A percentile compares a stretch with the other conserved stretches of the same genome.
phyloP scores from a whole-genome alignment of 2,888 invertebrate species.

The Mythimna loreyi region DNA sequence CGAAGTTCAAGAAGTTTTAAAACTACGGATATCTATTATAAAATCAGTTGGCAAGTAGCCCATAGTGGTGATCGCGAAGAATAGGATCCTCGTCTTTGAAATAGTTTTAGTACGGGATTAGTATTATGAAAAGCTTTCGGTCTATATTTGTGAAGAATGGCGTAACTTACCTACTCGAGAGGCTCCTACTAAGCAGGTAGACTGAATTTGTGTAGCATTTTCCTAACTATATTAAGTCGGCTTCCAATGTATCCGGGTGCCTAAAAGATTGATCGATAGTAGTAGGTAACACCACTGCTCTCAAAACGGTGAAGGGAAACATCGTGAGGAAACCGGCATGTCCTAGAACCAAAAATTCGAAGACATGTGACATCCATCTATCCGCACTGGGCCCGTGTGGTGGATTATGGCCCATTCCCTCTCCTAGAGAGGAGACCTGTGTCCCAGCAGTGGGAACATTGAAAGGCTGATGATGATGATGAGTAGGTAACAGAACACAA shows the following conservation, averaged over 20 bases:
- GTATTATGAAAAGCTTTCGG: not conserved
- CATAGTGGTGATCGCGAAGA: constrained; percentile 9
- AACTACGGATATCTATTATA: constrained; percentile 31
- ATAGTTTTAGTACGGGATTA: not conserved
- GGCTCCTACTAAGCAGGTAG: not conserved
- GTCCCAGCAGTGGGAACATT: too few relatives aligned
- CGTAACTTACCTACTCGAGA: not conserved
- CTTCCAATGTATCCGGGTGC: not conserved
- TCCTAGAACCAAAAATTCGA: too few relatives aligned
- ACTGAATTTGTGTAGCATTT: not conserved
- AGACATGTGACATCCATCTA: too few relatives aligned
- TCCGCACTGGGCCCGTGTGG: too few relatives aligned
- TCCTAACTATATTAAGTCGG: not conserved
- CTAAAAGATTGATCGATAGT: too few relatives aligned
- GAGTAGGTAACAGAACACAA: too few relatives aligned
- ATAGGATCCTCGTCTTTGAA: not conserved
- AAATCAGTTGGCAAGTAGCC: constrained; percentile 36
- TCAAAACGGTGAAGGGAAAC: too few relatives aligned
- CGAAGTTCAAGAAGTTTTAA: constrained; percentile 43
- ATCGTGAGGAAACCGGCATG: too few relatives aligned
- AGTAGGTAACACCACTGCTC: too few relatives aligned
- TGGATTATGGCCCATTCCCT: too few relatives aligned
- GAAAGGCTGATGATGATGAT: too few relatives aligned
- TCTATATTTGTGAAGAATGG: not conserved
- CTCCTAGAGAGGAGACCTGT: too few relatives aligned